Conservation (phyloP, 2,888 invertebrate species). For the Heteromurus nitidus region DNA sequence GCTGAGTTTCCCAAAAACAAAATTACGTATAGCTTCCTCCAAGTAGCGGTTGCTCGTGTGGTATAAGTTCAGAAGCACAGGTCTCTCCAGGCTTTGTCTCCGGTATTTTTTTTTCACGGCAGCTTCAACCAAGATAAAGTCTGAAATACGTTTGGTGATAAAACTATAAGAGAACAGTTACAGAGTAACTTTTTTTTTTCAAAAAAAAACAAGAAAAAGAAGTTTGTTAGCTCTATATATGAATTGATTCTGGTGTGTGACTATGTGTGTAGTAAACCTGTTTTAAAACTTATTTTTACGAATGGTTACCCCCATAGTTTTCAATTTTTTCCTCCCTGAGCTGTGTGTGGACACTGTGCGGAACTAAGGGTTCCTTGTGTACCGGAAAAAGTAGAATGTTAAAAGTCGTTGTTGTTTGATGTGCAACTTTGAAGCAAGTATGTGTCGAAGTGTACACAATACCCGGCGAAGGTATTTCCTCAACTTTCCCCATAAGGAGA, state of each 20-base stretch:
- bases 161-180: no score
- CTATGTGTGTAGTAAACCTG: no score
- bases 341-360: not conserved
- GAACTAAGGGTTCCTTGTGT: not conserved
- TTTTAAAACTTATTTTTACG: not conserved
- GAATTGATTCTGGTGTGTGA: not conserved
- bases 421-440: constrained; percentile 35
- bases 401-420: constrained; percentile 39
- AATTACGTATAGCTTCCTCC: no score
- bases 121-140: no score
- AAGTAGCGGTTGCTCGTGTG: not conserved
- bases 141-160: no score
- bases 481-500: constrained; percentile 51
- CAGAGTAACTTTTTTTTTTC: no score
- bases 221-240: no score
- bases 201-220: no score
- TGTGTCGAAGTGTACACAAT: constrained; percentile 5
- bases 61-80: no score
- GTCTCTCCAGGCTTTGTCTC: no score
- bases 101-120: no score
- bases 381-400: constrained; percentile 22
- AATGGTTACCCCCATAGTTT: not conserved
- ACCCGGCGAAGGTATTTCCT: constrained; percentile 20
- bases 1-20: not conserved
- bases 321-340: constrained; percentile 9